Conservation (phyloP, 2,888 invertebrate species). For the Folsomia manolachei region DNA sequence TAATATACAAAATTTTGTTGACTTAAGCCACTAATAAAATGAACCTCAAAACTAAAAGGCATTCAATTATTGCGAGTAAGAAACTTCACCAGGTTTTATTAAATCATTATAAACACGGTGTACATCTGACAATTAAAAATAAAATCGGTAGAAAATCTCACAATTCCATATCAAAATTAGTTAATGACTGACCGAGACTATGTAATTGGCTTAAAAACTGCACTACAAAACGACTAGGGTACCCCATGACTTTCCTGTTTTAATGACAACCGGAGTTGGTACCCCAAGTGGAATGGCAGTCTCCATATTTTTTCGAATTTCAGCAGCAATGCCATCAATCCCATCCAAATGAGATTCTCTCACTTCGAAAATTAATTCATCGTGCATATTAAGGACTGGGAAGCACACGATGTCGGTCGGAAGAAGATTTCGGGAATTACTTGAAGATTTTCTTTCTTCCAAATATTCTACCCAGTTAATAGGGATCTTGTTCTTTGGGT, state of each 20-base stretch:
- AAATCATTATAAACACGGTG: too few species aligned
- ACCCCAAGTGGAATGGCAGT: slow-evolving; percentile 68
- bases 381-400: slow-evolving; percentile 88
- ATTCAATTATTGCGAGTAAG: too few species aligned
- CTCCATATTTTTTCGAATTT: slow-evolving; percentile 79
- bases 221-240: neutral
- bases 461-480: slow-evolving; percentile 24
- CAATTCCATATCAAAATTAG: too few species aligned
- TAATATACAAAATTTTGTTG: too few species aligned
- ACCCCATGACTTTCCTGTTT: slow-evolving; percentile 80
- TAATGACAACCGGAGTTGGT: slow-evolving; percentile 83
- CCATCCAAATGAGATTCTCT: slow-evolving; percentile 58
- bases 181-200: too few species aligned
- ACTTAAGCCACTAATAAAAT: too few species aligned
- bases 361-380: slow-evolving; percentile 90
- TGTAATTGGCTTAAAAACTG: too few species aligned
- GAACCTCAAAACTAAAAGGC: too few species aligned
- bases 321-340: slow-evolving; percentile 57
- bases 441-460: slow-evolving; percentile 51
- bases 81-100: too few species aligned
- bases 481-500: slow-evolving; percentile 50
- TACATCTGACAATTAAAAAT: too few species aligned
- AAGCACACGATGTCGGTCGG: slow-evolving; percentile 56
- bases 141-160: too few species aligned
- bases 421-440: slow-evolving; percentile 49